Evolutionary conservation across 23 tunicate species (phyloP).

Genomic region (Phallusia fumigata): DNA sequence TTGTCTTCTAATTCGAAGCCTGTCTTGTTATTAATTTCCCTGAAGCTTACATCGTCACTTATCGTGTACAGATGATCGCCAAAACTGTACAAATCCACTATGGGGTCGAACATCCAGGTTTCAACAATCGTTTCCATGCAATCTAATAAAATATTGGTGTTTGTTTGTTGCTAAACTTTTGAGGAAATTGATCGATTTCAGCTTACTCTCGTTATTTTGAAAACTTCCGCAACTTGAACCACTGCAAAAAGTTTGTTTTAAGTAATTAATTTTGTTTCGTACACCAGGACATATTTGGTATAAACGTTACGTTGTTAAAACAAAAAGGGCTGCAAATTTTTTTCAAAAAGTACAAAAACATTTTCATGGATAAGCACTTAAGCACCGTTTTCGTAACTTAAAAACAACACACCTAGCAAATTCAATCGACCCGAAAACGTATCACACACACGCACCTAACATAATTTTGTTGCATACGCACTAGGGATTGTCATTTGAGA

Average conservation of each 20-base stretch:
- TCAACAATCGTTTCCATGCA: slow-evolving; percentile 6
- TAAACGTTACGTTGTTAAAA: no score
- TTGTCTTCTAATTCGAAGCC: slow-evolving; percentile 15
- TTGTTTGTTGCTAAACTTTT: neutral
- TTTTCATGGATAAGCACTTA: no score
- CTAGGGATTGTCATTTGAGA: no score
- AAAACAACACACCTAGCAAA: no score
- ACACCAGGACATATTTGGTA: no score
- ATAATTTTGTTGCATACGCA: no score
- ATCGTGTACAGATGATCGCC: slow-evolving; percentile 13
- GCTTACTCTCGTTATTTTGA: neutral
- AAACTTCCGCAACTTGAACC: neutral
- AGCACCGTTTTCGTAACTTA: no score
- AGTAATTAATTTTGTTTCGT: no score
- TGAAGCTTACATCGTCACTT: neutral
- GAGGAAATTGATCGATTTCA: neutral
- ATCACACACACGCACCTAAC: no score
- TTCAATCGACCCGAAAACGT: no score
- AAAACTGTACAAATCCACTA: slow-evolving; percentile 15
- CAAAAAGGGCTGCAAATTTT: no score
- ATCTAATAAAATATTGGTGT: neutral
- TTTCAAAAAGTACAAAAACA: no score
- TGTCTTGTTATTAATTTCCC: slow-evolving; percentile 5
- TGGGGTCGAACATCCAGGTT: neutral
- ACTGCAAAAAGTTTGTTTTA: neutral